Base-by-base conservation (phyloP, 35 echinoderm and acorn worm species). In the Anneissia japonica region DNA sequence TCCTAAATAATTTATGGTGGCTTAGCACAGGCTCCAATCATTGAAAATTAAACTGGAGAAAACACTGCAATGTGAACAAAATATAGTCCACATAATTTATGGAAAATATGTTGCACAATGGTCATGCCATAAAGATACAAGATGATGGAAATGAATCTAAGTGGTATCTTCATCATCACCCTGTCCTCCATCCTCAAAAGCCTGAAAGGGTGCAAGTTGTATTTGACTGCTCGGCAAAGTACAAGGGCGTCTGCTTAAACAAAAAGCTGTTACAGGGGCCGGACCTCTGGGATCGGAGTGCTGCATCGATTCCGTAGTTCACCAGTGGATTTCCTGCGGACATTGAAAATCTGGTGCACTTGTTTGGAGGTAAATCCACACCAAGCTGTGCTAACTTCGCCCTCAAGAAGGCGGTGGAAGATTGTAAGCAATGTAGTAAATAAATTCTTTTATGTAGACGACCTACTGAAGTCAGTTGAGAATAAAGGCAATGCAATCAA, bases 91-190 rank as follows among this genome's bases (percentile, higher is more conserved):
- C 32, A 30, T 21, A 72, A 55, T 56, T 86, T 39, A 91, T 90
- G 88, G 74, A 72, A 10, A 55, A 84, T n/a, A 30, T 90, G 29
- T 37, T 90, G 32, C 32, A 73, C 34, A 81, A 91, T 45, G 89
- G 89, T 37, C 45, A 91, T 81, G 83, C 89, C 35, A 75, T 85
- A 32, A 64, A 34, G 34, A 86, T 93, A 10, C 86, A 86, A 46
- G 14, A 4, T 6, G 40, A 43, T 6, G 40, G 14, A 4, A 6
- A 43, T 43, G 40, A 6, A 43, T 43, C 40, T 14, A 43, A 4
- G 14, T 84, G 45, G 82, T 73, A 84, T 31, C 32, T 84, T 12
- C 82, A 39, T 14, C 82, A 84, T 35, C 82, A 84, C 31, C 82
- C 82, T 9, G 82, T 84, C 0, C 5, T 34, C 1, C 45, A 74